These are phyloP conservation scores for Brachionus paranguensis DNA, from an alignment of 1,140 invertebrate genomes.

Conservation along the genomic window DNA sequence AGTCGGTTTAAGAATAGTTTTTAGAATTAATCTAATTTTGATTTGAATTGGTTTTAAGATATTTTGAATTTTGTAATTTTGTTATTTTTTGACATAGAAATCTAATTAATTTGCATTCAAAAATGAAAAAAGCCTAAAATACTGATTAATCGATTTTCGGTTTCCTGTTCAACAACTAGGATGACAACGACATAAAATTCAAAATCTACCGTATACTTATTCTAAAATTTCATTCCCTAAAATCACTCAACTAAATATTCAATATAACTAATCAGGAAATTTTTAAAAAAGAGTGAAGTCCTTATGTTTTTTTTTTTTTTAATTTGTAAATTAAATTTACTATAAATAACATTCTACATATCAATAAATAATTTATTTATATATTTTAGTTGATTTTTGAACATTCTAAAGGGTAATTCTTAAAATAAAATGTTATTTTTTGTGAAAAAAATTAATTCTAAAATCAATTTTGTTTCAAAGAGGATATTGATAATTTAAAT, in stretches of 20 bases:
- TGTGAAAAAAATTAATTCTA: no score
- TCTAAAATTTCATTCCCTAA: background rate
- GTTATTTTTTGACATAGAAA: background rate
- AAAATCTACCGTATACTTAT: background rate
- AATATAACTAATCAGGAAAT: background rate
- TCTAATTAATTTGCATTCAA: background rate
- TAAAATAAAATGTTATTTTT: no score
- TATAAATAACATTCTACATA: background rate
- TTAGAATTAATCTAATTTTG: background rate
- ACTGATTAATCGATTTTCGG: background rate
- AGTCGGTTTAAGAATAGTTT: background rate
- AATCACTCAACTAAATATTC: background rate
- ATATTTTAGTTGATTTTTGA: no score
- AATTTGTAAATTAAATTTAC: background rate
- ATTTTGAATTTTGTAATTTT: background rate
- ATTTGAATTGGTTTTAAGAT: background rate
- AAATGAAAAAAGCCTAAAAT: background rate
- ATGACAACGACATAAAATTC: background rate
- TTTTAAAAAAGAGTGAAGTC: background rate
- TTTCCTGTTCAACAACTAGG: background rate
- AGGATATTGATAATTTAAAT: no score
- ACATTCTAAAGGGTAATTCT: no score
- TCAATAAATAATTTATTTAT: no score
- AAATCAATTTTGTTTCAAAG: no score
- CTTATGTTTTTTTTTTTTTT: background rate